Conservation (phyloP, 2,888 invertebrate genomes). For the Andrena praecox region DNA sequence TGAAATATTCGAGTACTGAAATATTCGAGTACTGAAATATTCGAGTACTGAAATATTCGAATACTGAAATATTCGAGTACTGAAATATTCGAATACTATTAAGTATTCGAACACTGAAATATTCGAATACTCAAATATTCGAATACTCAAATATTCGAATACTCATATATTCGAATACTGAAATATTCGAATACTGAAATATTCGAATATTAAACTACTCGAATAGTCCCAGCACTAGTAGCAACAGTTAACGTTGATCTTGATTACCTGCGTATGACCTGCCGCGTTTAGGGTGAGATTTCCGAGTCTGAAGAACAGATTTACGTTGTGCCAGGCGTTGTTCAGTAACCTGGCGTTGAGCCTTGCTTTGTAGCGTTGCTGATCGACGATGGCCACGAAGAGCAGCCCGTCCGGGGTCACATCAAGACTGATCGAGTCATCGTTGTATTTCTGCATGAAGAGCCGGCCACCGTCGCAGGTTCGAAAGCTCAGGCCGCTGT, state of each 20-base stretch:
- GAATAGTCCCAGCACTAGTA: too few species aligned
- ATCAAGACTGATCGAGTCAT: slow-evolving; percentile 81
- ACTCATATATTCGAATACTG: too few species aligned
- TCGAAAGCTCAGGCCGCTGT: slow-evolving; percentile 93
- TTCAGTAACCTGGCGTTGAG: slow-evolving; percentile 90
- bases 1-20: too few species aligned
- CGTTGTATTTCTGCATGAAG: slow-evolving; percentile 83
- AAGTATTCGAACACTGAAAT: too few species aligned
- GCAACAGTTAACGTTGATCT: background rate
- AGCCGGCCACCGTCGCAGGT: slow-evolving; percentile 88
- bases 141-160: too few species aligned
- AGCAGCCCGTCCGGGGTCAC: slow-evolving; percentile 85
- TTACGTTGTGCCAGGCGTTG: slow-evolving; percentile 93
- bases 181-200: too few species aligned
- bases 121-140: too few species aligned
- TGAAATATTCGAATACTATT: too few species aligned
- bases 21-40: too few species aligned
- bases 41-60: too few species aligned
- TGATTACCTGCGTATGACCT: slow-evolving; percentile 86
- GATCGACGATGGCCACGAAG: slow-evolving; percentile 85
- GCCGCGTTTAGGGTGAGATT: slow-evolving; percentile 87
- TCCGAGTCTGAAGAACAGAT: slow-evolving; percentile 88
- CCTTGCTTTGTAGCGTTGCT: slow-evolving; percentile 87
- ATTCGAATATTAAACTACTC: too few species aligned
- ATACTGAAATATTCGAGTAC: too few species aligned